phyloP scores from a whole-genome alignment of 2,888 invertebrate genomes.

The Omphaloscelis lunosa region DNA sequence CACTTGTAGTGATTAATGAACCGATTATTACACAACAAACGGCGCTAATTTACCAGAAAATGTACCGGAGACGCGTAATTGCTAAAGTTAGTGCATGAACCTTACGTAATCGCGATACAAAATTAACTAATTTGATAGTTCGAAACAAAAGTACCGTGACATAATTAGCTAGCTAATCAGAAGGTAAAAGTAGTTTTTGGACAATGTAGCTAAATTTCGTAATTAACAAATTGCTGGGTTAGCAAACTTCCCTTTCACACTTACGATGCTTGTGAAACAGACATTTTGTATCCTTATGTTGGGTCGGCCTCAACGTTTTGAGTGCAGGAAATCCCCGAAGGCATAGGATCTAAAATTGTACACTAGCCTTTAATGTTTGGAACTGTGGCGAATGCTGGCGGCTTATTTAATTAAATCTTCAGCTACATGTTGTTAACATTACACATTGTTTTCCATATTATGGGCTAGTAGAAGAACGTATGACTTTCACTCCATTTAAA shows the following conservation, averaged over 20 bases:
- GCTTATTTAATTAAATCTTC: conserved; percentile 33
- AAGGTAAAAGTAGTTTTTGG: conserved; percentile 61
- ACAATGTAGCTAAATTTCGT: conserved; percentile 57
- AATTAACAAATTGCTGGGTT: conserved; percentile 63
- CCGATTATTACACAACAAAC: conserved; percentile 64
- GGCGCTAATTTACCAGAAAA: conserved; percentile 59
- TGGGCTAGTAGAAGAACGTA: neutral
- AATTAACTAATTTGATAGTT: conserved; percentile 71
- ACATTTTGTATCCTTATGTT: conserved; percentile 48
- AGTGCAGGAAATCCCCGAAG: conserved; percentile 56
- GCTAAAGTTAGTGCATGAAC: conserved; percentile 59
- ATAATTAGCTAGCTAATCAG: conserved; percentile 69
- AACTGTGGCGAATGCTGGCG: conserved; percentile 4
- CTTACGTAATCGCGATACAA: conserved; percentile 67
- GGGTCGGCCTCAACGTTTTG: conserved; percentile 43
- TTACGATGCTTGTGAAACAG: conserved; percentile 50
- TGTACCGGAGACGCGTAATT: conserved; percentile 56
- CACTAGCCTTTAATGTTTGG: conserved; percentile 37
- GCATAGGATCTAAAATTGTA: conserved; percentile 51
- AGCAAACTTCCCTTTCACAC: conserved; percentile 52
- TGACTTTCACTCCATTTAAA: neutral
- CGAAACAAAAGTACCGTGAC: conserved; percentile 63
- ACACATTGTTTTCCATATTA: neutral
- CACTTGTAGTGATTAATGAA: conserved; percentile 54
- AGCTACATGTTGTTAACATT: conserved; percentile 7